These are phyloP conservation scores for Marisa cornuarietis DNA, from an alignment of 1,140 invertebrate genomes.

Conservation along the genomic window DNA sequence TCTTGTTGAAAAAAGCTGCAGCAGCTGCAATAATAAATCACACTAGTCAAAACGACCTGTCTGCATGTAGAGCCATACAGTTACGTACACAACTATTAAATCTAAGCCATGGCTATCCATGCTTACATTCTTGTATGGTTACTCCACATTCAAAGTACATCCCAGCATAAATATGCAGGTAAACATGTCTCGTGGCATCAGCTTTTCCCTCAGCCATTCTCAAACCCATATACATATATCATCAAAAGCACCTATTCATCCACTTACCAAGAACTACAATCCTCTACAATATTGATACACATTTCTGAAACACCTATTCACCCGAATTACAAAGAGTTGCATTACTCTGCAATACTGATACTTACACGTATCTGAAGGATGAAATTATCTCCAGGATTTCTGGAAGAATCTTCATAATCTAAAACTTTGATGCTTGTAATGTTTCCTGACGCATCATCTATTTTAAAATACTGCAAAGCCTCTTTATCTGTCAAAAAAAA, in stretches of 20 bases:
- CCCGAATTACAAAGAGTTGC: neutral
- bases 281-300: neutral
- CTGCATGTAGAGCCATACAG: too few relatives aligned
- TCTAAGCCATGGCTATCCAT: too few relatives aligned
- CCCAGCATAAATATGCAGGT: too few relatives aligned
- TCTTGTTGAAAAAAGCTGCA: too few relatives aligned
- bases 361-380: constrained; percentile 6
- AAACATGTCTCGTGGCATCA: too few relatives aligned
- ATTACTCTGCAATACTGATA: neutral
- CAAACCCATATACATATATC: too few relatives aligned
- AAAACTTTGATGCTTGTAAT: constrained; percentile 36
- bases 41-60: too few relatives aligned
- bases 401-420: constrained; percentile 34
- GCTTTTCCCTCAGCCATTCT: too few relatives aligned
- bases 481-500: constrained; percentile 19
- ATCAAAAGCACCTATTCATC: neutral
- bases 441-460: constrained; percentile 22
- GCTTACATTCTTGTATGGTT: too few relatives aligned
- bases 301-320: neutral
- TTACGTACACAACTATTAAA: too few relatives aligned
- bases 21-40: too few relatives aligned
- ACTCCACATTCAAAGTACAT: too few relatives aligned
- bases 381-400: constrained; percentile 5
- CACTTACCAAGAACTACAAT: neutral
- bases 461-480: neutral